Evolutionary conservation across 2,113 vertebrate species (phyloP).

Genomic region (Potamarius usumacintae): DNA sequence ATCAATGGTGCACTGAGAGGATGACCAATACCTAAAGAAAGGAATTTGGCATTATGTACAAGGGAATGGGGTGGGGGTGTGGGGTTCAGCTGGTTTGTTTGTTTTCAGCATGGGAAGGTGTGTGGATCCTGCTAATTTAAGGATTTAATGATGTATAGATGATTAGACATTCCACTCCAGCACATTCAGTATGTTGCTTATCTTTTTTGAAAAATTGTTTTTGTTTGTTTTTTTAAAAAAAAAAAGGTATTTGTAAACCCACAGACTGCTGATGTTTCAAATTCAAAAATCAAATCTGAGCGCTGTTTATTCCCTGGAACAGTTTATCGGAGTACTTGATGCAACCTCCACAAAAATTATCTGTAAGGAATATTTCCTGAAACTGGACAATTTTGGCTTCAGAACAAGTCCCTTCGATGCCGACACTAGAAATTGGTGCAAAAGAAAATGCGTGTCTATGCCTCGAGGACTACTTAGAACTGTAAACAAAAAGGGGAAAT

Average conservation of each 20-base stretch:
- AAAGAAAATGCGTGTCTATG: not conserved
- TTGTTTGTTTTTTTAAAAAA: too few species aligned
- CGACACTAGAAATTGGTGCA: not conserved
- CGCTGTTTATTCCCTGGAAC: not conserved
- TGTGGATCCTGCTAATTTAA: not conserved
- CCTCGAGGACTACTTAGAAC: not conserved
- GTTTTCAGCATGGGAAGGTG: not conserved
- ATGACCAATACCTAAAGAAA: conserved; percentile 62
- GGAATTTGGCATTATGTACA: conserved; percentile 64
- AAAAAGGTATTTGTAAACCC: not conserved
- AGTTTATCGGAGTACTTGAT: not conserved
- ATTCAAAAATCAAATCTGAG: not conserved
- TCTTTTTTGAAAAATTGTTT: too few species aligned
- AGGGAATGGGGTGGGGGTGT: not conserved
- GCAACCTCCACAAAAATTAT: not conserved
- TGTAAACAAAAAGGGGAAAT: not conserved
- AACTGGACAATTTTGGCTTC: not conserved
- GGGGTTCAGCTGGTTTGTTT: too few species aligned
- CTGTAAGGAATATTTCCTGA: not conserved
- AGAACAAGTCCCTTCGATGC: too few species aligned
- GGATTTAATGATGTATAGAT: too few species aligned
- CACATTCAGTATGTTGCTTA: not conserved
- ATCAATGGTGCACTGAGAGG: conserved; percentile 64
- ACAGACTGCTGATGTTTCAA: not conserved
- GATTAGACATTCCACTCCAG: not conserved